Percentiles rank a stretch among this genome's conserved stretches.
These are phyloP conservation scores for Caenorhabditis macrosperma DNA, from an alignment of 2,888 invertebrate species.

Conservation along the genomic window DNA sequence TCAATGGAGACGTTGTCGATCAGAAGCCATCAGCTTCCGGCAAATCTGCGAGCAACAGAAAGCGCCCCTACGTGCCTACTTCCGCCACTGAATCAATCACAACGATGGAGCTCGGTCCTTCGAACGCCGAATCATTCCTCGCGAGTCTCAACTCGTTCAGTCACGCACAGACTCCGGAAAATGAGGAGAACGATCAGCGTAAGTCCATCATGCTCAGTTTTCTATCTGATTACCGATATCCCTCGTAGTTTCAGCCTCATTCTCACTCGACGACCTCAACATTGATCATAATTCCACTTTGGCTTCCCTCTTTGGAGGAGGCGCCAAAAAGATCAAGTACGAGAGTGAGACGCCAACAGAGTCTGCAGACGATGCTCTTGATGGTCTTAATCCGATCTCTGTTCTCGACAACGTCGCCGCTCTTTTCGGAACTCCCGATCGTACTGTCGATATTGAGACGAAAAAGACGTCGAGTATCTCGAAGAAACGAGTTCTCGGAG, in stretches of 20 bases:
- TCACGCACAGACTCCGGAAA: conserved; percentile 47
- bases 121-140: conserved; percentile 60
- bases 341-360: conserved; percentile 33
- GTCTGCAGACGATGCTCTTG: conserved; percentile 52
- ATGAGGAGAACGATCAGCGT: conserved; percentile 57
- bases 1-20: background rate
- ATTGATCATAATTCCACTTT: conserved; percentile 47
- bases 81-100: conserved; percentile 43
- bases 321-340: conserved; percentile 55
- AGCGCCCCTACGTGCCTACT: conserved; percentile 53
- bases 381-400: conserved; percentile 65
- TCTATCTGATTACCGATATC: background rate
- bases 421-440: conserved; percentile 63
- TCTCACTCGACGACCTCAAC: conserved; percentile 55
- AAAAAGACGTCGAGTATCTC: conserved; percentile 62
- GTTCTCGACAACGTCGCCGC: conserved; percentile 72
- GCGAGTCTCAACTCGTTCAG: conserved; percentile 61
- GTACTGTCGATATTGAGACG: conserved; percentile 40
- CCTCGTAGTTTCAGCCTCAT: conserved; percentile 36
- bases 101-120: conserved; percentile 42
- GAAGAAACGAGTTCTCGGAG: conserved; percentile 79
- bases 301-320: conserved; percentile 46
- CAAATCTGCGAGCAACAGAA: conserved; percentile 17
- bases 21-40: conserved; percentile 15
- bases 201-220: conserved; percentile 2